Base-by-base conservation (phyloP, 1,140 invertebrate species). In the Neocloeon triangulifer region DNA sequence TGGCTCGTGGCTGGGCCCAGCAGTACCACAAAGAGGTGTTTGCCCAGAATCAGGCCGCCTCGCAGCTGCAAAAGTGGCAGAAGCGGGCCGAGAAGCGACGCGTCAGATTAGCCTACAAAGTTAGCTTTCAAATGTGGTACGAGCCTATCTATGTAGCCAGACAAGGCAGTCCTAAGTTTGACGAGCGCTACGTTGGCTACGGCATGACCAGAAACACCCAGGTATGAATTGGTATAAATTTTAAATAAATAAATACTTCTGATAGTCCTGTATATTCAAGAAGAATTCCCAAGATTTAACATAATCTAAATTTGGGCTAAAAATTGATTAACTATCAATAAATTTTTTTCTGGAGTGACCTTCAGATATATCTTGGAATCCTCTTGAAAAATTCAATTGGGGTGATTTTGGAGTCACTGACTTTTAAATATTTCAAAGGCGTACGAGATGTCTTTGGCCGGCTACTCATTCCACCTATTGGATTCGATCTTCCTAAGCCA, bases 141-240 rank as follows among this genome's bases (percentile, higher is more conserved):
- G 62, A 64, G 35, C 62, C 62, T 9, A 61, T 64, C 42, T 63
- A 53, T 39, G 53, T 64, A 27, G 41, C 50, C 10, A 41, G 39
- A 18, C 39, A 44, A 23, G 41, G 42, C 22, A 43, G 41, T 7
- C 62, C 61, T 4, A 41, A 46, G 3, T 60, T 59, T 43, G 59
- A 64, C 41, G 62, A 63, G 40, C 39, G 61, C 22, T 64, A 64
- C 37, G 50, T 61, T 30, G 61, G 62, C 30, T 64, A 62, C 45
- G 62, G 62, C 7, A 62, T 57, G 40, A 64, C 62, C 25, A 48
- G 62, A 37, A 61, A 62, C 33, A 64, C 61, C 31, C 61, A 64
- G 52, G 61, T 62, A 15, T 16, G 27, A 3, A 29, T n/a, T n/a
- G n/a, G n/a, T n/a, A n/a, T n/a, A n/a, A n/a, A n/a, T n/a, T n/a